Percentiles rank a stretch among this genome's conserved stretches.
Conservation (phyloP, 2,797 vertebrate genomes). For the Neomorphus geoffroyi region DNA sequence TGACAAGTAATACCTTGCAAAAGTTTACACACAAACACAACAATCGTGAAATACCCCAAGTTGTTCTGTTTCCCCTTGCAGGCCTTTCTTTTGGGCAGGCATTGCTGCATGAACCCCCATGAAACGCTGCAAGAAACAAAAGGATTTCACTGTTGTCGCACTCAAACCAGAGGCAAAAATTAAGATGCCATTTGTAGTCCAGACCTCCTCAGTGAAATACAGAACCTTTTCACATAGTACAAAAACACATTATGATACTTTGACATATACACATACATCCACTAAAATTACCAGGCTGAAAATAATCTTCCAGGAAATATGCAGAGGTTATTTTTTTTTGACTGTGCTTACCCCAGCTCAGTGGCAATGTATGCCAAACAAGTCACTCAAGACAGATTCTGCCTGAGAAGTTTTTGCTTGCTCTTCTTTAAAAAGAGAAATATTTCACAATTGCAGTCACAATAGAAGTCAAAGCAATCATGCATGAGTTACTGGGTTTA, state of each 20-base stretch:
- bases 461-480: not conserved
- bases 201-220: not conserved
- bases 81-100: not conserved
- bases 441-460: not conserved
- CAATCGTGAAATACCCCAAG: not conserved
- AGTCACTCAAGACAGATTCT: not conserved
- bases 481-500: not conserved
- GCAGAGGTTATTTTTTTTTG: not conserved
- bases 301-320: constrained; percentile 11
- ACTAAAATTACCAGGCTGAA: constrained; percentile 20
- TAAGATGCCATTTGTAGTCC: not conserved
- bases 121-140: not conserved
- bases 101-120: not conserved
- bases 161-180: not conserved
- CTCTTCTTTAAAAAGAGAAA: not conserved
- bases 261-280: not conserved
- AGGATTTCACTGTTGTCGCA: not conserved
- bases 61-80: not conserved
- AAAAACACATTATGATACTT: not conserved
- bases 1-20: not conserved
- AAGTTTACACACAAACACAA: not conserved
- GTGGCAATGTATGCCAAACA: not conserved
- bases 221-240: not conserved
- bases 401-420: not conserved
- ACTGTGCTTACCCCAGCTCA: not conserved